These are phyloP conservation scores for Lagria hirta DNA, from an alignment of 2,888 invertebrate species.

Conservation along the genomic window DNA sequence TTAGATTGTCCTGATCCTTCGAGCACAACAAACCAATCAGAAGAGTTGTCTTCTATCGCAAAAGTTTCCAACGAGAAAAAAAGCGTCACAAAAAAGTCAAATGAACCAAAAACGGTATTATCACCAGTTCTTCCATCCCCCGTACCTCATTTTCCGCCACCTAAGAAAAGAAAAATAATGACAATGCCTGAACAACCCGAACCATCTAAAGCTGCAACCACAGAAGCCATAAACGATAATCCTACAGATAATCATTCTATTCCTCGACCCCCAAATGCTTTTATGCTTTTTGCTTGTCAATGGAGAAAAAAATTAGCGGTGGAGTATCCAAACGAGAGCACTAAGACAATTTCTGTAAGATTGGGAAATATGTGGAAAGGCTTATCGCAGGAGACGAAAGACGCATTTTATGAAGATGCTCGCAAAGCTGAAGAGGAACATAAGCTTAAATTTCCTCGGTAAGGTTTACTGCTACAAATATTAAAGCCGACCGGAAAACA, in stretches of 20 bases:
- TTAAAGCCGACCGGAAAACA: no score
- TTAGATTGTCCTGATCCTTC: conserved; percentile 39
- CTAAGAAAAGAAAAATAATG: conserved; percentile 4
- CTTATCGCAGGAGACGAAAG: conserved; percentile 50
- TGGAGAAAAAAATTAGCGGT: conserved; percentile 54
- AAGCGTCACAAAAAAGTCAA: no score
- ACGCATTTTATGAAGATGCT: conserved; percentile 52
- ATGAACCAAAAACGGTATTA: no score
- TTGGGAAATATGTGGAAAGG: conserved; percentile 58
- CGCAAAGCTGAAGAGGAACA: conserved; percentile 53
- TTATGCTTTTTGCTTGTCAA: conserved; percentile 59
- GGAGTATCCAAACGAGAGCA: conserved; percentile 54
- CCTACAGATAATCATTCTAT: conserved; percentile 40
- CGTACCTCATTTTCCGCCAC: no score
- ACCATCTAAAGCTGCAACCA: conserved; percentile 3
- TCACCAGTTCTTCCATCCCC: no score
- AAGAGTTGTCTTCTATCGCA: no score
- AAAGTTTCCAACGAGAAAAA: no score
- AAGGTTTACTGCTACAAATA: not conserved
- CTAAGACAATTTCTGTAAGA: conserved; percentile 56
- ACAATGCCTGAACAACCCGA: not conserved
- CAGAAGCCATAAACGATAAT: not conserved
- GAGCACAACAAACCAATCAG: not conserved
- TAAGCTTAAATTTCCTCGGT: conserved; percentile 49
- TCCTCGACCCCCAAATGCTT: conserved; percentile 56